phyloP scores from a whole-genome alignment of 2,888 invertebrate genomes.

The Lamellibrachia columna region DNA sequence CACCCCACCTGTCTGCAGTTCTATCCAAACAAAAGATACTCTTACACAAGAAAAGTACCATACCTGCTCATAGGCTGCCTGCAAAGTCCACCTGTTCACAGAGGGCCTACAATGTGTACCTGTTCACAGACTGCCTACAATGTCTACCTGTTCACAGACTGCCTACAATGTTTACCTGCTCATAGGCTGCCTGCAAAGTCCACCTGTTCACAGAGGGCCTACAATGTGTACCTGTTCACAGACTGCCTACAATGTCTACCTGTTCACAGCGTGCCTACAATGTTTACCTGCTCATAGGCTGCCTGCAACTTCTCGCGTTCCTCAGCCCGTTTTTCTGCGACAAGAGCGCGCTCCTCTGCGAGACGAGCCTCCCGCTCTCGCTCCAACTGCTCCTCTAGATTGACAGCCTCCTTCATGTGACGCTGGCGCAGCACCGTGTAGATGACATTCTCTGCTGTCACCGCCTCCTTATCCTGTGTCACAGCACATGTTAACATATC shows the following conservation, averaged over 20 bases:
- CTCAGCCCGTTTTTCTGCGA: conserved; percentile 49
- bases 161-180: conserved; percentile 47
- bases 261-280: neutral
- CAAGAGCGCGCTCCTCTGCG: conserved; percentile 51
- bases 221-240: neutral
- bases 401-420: conserved; percentile 62
- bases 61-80: neutral
- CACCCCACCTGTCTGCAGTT: too few relatives aligned
- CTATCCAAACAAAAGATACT: too few relatives aligned
- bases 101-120: neutral
- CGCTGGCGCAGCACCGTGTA: conserved; percentile 59
- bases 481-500: neutral
- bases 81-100: neutral
- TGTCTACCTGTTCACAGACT: neutral
- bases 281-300: conserved; percentile 56
- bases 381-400: conserved; percentile 59
- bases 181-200: conserved; percentile 30
- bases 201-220: neutral
- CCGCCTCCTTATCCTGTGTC: conserved; percentile 53
- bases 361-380: conserved; percentile 51
- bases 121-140: neutral
- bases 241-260: neutral
- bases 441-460: conserved; percentile 59
- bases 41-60: too few relatives aligned
- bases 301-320: conserved; percentile 53